Conservation (phyloP, 2,888 invertebrate species). For the Phortica okadai region DNA sequence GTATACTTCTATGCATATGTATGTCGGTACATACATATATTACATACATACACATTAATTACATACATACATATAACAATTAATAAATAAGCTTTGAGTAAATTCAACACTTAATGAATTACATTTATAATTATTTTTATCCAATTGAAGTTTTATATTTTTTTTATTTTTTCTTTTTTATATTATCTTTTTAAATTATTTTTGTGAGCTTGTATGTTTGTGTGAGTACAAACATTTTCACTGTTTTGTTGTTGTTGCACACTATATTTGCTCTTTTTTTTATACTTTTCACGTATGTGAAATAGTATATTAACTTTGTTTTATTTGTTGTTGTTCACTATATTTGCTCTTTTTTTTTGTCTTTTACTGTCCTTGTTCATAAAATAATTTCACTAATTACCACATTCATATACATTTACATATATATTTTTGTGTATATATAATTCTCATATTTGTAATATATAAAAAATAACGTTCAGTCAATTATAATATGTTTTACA, state of each 20-base stretch:
- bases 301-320: neutral
- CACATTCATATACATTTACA: constrained; percentile 36
- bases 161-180: constrained; percentile 7
- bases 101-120: constrained; percentile 31
- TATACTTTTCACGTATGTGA: too few relatives aligned
- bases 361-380: neutral
- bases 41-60: constrained; percentile 13
- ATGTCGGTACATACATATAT: neutral
- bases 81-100: constrained; percentile 29
- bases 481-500: constrained; percentile 56
- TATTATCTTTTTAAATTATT: constrained; percentile 39
- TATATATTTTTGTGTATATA: constrained; percentile 45
- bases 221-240: constrained; percentile 14
- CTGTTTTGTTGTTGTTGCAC: constrained; percentile 19
- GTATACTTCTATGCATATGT: neutral
- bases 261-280: neutral
- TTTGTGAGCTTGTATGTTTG: constrained; percentile 34
- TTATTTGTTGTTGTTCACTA: constrained; percentile 14
- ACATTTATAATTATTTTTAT: constrained; percentile 33
- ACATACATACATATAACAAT: constrained; percentile 28
- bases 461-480: constrained; percentile 67
- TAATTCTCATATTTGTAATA: constrained; percentile 53
- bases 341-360: neutral
- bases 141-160: neutral
- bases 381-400: constrained; percentile 27